These are phyloP conservation scores for Mylabris sibirica DNA, from an alignment of 2,888 invertebrate genomes.

Conservation along the genomic window DNA sequence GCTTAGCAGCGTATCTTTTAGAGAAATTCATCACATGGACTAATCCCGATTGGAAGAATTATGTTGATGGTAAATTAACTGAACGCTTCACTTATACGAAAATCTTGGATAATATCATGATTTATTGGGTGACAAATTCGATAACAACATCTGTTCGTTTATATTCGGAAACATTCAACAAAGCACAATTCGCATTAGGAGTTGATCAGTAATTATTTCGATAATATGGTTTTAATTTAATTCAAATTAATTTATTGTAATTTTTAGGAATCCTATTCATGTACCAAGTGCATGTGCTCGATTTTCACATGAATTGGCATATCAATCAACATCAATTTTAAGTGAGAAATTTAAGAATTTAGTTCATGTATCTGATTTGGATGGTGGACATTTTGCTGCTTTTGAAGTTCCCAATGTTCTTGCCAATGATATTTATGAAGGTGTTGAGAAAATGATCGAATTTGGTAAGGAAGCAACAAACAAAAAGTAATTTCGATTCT, in stretches of 20 bases:
- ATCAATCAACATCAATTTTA: slow-evolving; percentile 68
- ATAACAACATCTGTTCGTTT: slow-evolving; percentile 78
- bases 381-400: slow-evolving; percentile 51
- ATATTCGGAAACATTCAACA: slow-evolving; percentile 72
- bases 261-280: slow-evolving; percentile 68
- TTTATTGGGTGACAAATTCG: slow-evolving; percentile 80
- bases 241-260: slow-evolving; percentile 43
- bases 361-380: slow-evolving; percentile 59
- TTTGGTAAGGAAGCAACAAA: background rate
- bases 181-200: slow-evolving; percentile 31
- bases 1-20: slow-evolving; percentile 87
- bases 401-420: slow-evolving; percentile 47
- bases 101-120: slow-evolving; percentile 80
- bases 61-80: slow-evolving; percentile 72
- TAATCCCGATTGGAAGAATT: slow-evolving; percentile 61
- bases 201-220: slow-evolving; percentile 20
- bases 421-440: slow-evolving; percentile 46
- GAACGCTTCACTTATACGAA: slow-evolving; percentile 74
- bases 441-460: slow-evolving; percentile 38
- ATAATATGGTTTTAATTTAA: background rate
- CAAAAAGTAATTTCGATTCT: slow-evolving; percentile 11
- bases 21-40: slow-evolving; percentile 89
- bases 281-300: slow-evolving; percentile 79
- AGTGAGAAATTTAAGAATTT: slow-evolving; percentile 71
- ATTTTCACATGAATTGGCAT: slow-evolving; percentile 74